Percentiles rank a stretch among this genome's conserved stretches.
Evolutionary conservation across 2,888 invertebrate species (phyloP).

Genomic region (Oxyteleia sp.): DNA sequence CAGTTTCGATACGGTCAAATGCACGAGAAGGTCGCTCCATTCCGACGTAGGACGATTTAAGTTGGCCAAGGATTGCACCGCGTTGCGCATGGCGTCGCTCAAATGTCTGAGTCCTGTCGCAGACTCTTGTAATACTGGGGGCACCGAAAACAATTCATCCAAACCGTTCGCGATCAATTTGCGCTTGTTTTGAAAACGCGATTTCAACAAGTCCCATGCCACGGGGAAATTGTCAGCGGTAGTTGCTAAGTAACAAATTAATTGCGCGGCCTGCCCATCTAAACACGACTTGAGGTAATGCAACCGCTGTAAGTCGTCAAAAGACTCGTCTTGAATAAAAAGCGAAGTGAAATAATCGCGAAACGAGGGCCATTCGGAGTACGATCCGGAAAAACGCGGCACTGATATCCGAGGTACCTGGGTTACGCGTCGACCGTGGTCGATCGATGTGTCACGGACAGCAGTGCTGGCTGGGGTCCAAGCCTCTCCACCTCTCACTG

Average conservation of each 20-base stretch:
- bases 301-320: background rate
- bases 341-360: background rate
- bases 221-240: conserved; percentile 11
- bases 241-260: background rate
- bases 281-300: conserved; percentile 19
- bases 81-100: background rate
- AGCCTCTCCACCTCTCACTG: too few relatives aligned
- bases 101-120: background rate
- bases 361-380: background rate
- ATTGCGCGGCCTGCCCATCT: conserved; percentile 7
- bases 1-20: background rate
- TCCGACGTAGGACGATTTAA: background rate
- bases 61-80: background rate
- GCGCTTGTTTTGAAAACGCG: background rate
- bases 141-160: conserved; percentile 1
- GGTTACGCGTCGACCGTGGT: too few relatives aligned
- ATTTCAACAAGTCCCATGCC: conserved; percentile 5
- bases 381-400: background rate
- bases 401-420: background rate
- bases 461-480: too few relatives aligned
- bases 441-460: too few relatives aligned
- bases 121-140: background rate
- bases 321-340: background rate
- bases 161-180: background rate
- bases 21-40: background rate